Base-by-base conservation (phyloP, 1,140 invertebrate species). In the Bombus fervidus region DNA sequence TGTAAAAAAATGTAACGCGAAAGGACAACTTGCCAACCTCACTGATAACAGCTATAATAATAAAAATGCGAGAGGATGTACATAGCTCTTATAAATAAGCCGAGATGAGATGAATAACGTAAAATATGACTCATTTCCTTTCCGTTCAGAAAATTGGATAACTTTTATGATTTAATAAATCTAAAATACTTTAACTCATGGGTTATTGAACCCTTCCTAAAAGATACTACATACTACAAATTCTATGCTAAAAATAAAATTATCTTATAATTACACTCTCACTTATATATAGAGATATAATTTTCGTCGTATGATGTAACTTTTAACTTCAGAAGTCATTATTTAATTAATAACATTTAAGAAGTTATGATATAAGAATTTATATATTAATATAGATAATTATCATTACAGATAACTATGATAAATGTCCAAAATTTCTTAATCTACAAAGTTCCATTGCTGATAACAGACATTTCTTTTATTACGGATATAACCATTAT, bases 81-180 rank as follows among this genome's bases (percentile, higher is more conserved):
- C 10, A 12, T 62, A 28, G 25, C 3, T 62, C 22, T 62, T 62
- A 62, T n/a, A 62, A 62, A 62, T 62, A 62, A 62, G 59, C 25
- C 28, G 28, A 8, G 28, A 62, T 28, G 59, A 68, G 31, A 31
- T 34, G n/a, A 66, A 66, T 34, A 66, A 66, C 15, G n/a, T 34
- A 66, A 66, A 34, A 34, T 66, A 66, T 66, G 15, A 66, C 2
- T 66, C 15, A 66, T 8, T 66, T 66, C 31, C 15, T 66, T 9
- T 66, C 15, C 31, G 15, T 66, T 18, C 31, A 66, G 31, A 66
- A 66, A 66, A 66, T 66, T 66, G 6, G 15, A 31, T 8, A 22
- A 66, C 31, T 66, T 66, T 66, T 66, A 62, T n/a, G 10, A 62
- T 62, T 62, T 62, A n/a, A n/a, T 62, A 62, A n/a, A 62, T 62